Evolutionary conservation across 2,888 invertebrate species (phyloP), one percentile per base, ranked within the genome.

Genomic region (Yponomeuta evonymella): DNA sequence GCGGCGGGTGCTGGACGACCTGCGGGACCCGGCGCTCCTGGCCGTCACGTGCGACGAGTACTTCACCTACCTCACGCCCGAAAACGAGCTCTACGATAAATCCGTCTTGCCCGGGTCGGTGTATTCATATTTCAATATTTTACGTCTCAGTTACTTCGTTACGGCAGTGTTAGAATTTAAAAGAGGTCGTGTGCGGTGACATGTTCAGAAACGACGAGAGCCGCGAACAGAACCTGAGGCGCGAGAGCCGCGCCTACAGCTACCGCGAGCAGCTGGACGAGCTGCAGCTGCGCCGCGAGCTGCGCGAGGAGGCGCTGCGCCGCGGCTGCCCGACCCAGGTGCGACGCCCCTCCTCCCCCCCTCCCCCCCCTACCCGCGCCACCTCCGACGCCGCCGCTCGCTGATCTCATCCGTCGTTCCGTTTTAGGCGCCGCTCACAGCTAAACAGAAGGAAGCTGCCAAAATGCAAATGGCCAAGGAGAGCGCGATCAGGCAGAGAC

Each of bases 261-360:
- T 98, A 97, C 85, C 97, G 98, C 82, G 99, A 99, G 74, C 99
- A 99, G 84, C 93, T 98, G 80, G 99, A 98, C 80, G 99, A 99
- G 84, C 86, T 98, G 76, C 97, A 98, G 81, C 90, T 99, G 71
- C 93, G 97, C n/a, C 95, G 97, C 73, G 98, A 99, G 88, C 90
- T 98, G 30, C 98, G 98, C 77, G 98, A 98, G 77, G 98, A 98
- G 85, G 95, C 95, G 71, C 94, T 95, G 48, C 94, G 94, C 72
- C 96, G 97, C 78, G 97, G 97, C 0, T 97, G 96, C 84, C 85
- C 95, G 63, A 96, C 95, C 77, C 95, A 90, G 87, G 90, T 88
- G 70, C 67, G 51, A 23, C 69, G 8, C 15, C 5, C 5, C 62
- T 3, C 43, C 43, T 6, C 5, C 8, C 1, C 9, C 43, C 43